phyloP scores from a whole-genome alignment of 2,888 invertebrate genomes.

The Microdon myrmicae region DNA sequence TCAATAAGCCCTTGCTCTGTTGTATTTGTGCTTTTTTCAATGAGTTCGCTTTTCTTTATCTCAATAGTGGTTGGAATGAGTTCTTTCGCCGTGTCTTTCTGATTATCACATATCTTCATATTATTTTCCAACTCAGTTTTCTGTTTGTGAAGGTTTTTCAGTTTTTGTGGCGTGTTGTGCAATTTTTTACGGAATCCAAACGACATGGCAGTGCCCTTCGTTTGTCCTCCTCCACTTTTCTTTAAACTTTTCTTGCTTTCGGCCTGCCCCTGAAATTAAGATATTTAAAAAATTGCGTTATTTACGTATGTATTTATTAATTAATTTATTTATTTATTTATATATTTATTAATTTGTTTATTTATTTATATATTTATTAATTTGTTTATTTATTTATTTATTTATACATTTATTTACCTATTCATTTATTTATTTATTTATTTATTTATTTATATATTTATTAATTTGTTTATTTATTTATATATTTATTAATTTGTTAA shows the following conservation, averaged over 20 bases:
- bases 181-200: conserved; percentile 83
- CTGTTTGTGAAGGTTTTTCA: conserved; percentile 54
- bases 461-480: too few relatives aligned
- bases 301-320: too few relatives aligned
- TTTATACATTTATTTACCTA: too few relatives aligned
- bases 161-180: conserved; percentile 67
- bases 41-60: conserved; percentile 54
- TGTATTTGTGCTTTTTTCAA: conserved; percentile 32
- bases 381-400: too few relatives aligned
- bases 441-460: too few relatives aligned
- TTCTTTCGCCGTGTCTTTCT: conserved; percentile 20
- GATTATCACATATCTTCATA: conserved; percentile 55
- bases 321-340: too few relatives aligned
- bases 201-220: conserved; percentile 80
- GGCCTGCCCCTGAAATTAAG: conserved; percentile 63
- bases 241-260: conserved; percentile 65
- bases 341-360: too few relatives aligned
- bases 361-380: too few relatives aligned
- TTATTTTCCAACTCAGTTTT: conserved; percentile 48
- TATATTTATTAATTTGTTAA: too few relatives aligned
- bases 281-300: conserved; percentile 20
- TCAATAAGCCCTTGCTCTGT: conserved; percentile 56
- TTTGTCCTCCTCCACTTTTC: conserved; percentile 59
- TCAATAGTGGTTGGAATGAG: conserved; percentile 50
- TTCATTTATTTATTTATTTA: too few relatives aligned